Conservation (phyloP, 1,140 invertebrate species). For the Microplitis demolitor region DNA sequence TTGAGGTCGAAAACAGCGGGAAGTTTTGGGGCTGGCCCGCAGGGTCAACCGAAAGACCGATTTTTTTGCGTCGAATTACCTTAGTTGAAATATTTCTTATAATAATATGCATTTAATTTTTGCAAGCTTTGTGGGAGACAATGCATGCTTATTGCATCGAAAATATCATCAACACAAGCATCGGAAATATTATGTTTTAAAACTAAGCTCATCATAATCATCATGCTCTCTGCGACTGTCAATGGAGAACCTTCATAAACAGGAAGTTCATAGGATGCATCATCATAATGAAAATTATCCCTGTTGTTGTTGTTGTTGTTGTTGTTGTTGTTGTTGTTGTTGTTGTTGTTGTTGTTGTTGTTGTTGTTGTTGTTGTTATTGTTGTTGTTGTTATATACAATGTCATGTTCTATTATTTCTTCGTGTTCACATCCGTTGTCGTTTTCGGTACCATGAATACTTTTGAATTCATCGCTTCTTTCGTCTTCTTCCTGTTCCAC, state of each 20-base stretch:
- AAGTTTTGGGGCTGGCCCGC: no score
- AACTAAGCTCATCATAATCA: background rate
- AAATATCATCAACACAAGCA: constrained; percentile 6
- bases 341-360: background rate
- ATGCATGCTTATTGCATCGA: background rate
- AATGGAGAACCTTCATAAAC: background rate
- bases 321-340: background rate
- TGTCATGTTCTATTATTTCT: background rate
- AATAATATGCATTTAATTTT: background rate
- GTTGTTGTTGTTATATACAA: background rate
- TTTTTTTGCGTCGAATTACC: background rate
- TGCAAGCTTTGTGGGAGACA: background rate
- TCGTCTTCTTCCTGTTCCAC: background rate
- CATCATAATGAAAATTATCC: background rate
- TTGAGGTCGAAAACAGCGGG: no score
- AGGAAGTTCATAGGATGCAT: background rate
- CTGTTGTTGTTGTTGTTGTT: background rate
- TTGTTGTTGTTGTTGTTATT: background rate
- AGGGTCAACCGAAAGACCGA: no score
- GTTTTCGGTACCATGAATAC: background rate
- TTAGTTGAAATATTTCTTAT: constrained; percentile 1
- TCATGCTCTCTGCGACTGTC: background rate
- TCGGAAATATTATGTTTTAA: background rate
- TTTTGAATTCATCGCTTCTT: background rate
- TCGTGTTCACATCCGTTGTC: background rate